These are phyloP conservation scores for Cepaea nemoralis DNA, from an alignment of 1,140 invertebrate species.

Conservation along the genomic window DNA sequence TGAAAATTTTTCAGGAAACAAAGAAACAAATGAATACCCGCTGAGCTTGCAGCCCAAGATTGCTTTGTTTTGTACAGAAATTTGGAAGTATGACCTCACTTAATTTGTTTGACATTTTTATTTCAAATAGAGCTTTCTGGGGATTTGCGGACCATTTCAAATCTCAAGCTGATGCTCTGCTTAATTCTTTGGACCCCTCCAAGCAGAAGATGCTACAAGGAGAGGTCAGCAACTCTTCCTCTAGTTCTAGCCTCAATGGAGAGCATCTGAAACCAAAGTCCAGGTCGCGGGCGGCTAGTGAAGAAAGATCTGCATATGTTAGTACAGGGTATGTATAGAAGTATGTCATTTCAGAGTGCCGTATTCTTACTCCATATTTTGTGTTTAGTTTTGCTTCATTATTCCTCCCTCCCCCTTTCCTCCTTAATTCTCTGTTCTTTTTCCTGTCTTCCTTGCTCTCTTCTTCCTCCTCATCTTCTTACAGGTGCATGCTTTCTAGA, in stretches of 20 bases:
- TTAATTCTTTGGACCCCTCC: constrained; percentile 85
- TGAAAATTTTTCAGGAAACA: too few relatives aligned
- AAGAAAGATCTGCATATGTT: constrained; percentile 54
- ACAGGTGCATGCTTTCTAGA: too few relatives aligned
- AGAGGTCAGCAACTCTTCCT: constrained; percentile 72
- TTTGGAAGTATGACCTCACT: not conserved
- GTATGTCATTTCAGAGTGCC: too few relatives aligned
- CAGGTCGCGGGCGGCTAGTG: constrained; percentile 58
- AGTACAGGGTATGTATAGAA: constrained; percentile 8
- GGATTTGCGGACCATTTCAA: constrained; percentile 92
- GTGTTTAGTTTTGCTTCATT: too few relatives aligned
- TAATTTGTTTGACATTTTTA: not conserved
- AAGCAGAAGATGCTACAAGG: constrained; percentile 84
- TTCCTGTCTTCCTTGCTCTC: too few relatives aligned
- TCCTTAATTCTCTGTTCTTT: too few relatives aligned
- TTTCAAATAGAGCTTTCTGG: constrained; percentile 83
- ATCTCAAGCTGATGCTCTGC: constrained; percentile 86
- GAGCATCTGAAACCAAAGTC: constrained; percentile 25
- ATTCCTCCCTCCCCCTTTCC: too few relatives aligned
- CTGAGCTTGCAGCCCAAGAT: too few relatives aligned
- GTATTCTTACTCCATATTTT: too few relatives aligned
- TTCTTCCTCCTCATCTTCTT: too few relatives aligned
- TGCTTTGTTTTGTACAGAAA: too few relatives aligned
- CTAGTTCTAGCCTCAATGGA: constrained; percentile 71
- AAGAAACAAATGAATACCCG: too few relatives aligned